Evolutionary conservation across 2,888 invertebrate genomes (phyloP), one percentile per base, ranked within the genome.

Genomic region (Pachymerium ferrugineum): DNA sequence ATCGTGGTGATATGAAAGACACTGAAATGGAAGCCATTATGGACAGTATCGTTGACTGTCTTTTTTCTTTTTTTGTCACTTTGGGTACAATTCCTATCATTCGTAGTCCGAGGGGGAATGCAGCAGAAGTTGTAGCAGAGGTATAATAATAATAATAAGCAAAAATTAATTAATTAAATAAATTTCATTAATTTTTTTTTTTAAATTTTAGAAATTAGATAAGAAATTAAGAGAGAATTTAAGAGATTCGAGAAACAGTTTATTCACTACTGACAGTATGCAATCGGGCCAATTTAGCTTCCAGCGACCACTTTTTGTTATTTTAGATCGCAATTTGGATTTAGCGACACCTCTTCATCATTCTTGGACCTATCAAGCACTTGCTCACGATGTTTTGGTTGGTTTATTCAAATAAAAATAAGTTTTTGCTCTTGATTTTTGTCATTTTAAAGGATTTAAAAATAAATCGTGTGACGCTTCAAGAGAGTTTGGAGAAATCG

Each of bases 281-380:
- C 83, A 84, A 33, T 82, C 75, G 88, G 85, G 85, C 5, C 93
- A 83, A 85, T 82, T 83, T 76, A 93, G 94, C 82, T 97, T 97
- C 82, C 96, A 97, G 80, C 86, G 98, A 70, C 98, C 98, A 0
- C 86, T 99, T 79, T 85, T 99, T 33, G 90, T 99, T 77, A 85
- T 99, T 75, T 85, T 98, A 74, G 98, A 99, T 83, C 87, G 98
- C 75, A 96, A 94, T 83, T 87, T 97, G 77, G 98, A 98, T 83
- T 89, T 99, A 88, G 97, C 97, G 1, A 99, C 98, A 54, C 97
- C 97, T 28, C 85, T 99, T 75, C 98, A 98, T 85, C 99, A 99
- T 83, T 97, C 99, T 0, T 99, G 99, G 99, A 99, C 98, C 0
- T 99, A 99, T 83, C 99, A 99, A 84, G 98, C 99, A 0, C 84